Percentiles rank a stretch among this genome's conserved stretches.
Evolutionary conservation across 2,888 invertebrate genomes (phyloP).

Genomic region (Phlogophora meticulosa): DNA sequence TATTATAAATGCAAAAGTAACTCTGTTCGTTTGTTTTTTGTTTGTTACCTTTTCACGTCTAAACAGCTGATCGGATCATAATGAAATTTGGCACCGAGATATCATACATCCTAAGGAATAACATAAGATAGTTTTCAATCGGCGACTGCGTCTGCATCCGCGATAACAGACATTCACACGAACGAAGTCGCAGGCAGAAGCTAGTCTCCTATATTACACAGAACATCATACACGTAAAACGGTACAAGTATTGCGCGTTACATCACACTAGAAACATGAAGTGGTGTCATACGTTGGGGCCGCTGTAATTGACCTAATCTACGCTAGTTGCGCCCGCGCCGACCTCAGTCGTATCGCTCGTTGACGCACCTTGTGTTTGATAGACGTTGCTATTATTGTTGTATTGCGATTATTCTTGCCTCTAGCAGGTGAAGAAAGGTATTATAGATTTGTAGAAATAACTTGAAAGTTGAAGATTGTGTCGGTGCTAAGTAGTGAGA

Average conservation of each 20-base stretch:
- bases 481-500: no score
- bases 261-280: constrained; percentile 50
- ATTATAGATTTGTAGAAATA: not conserved
- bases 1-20: no score
- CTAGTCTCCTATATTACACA: constrained; percentile 5
- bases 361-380: constrained; percentile 46
- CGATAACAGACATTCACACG: no score
- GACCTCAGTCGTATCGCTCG: constrained; percentile 57
- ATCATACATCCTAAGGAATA: no score
- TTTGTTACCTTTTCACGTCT: no score
- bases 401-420: constrained; percentile 11
- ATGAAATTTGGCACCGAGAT: no score
- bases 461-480: no score
- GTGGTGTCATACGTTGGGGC: constrained; percentile 56
- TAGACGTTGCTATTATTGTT: not conserved
- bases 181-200: no score
- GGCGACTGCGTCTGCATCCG: no score
- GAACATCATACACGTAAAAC: constrained; percentile 14
- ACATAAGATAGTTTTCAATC: no score
- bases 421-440: constrained; percentile 7
- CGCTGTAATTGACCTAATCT: constrained; percentile 73
- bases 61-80: no score
- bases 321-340: constrained; percentile 59
- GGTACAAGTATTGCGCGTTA: constrained; percentile 42
- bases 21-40: no score